Percentiles rank a stretch among this genome's conserved stretches.
Conservation (phyloP, 2,797 vertebrate genomes). For the Enteromius viviparus region DNA sequence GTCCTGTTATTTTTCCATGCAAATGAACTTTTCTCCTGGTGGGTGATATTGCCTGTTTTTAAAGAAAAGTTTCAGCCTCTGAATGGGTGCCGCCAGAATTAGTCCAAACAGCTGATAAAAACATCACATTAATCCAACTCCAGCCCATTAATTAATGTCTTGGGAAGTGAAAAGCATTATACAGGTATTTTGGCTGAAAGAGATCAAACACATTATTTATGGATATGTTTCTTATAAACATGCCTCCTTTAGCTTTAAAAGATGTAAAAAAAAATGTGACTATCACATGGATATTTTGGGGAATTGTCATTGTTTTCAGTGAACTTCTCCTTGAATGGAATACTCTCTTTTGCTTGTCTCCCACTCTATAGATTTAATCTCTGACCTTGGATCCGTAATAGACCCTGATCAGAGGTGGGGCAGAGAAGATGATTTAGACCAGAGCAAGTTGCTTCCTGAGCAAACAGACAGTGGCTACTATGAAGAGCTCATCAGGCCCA, state of each 20-base stretch:
- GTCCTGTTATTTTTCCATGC: not conserved
- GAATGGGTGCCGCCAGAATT: not conserved
- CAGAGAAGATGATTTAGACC: slow-evolving; percentile 41
- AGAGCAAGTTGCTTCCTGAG: slow-evolving; percentile 60
- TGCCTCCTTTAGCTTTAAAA: not conserved
- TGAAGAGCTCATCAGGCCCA: slow-evolving; percentile 87
- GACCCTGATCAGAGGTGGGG: slow-evolving; percentile 69
- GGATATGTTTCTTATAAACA: not conserved
- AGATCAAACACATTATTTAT: not conserved
- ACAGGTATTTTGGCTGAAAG: not conserved
- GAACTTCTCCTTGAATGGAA: not conserved
- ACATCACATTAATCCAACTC: not conserved
- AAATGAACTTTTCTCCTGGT: not conserved
- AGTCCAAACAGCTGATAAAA: not conserved
- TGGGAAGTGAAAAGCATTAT: not conserved
- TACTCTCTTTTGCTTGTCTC: not conserved
- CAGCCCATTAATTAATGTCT: not conserved
- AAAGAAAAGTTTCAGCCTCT: not conserved
- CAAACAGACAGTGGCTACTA: slow-evolving; percentile 78
- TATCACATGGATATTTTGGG: not conserved
- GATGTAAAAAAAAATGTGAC: not conserved
- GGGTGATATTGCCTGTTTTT: not conserved
- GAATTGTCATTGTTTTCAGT: not conserved
- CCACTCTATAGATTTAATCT: slow-evolving; percentile 62
- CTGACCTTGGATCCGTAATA: slow-evolving; percentile 67